Conservation (phyloP, 2,797 vertebrate genomes). For the Lepilemur ruficaudatus region DNA sequence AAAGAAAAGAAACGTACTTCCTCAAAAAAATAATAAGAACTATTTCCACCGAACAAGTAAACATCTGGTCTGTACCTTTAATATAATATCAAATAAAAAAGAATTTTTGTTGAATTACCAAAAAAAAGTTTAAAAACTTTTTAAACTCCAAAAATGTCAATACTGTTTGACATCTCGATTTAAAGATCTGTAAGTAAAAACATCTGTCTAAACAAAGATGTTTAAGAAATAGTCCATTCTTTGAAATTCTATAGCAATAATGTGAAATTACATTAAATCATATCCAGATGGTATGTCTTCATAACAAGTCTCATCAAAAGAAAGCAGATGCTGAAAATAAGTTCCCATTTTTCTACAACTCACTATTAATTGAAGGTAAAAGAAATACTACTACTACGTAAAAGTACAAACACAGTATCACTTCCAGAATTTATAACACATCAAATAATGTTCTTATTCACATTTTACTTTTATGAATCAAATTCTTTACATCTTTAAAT, state of each 20-base stretch:
- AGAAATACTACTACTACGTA: not conserved
- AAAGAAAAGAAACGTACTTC: not conserved
- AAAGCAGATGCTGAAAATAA: constrained; percentile 63
- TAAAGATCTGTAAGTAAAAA: constrained; percentile 58
- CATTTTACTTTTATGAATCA: constrained; percentile 11
- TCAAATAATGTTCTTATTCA: constrained; percentile 11
- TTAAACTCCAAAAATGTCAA: constrained; percentile 46
- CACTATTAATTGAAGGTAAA: constrained; percentile 24
- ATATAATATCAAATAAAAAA: not conserved
- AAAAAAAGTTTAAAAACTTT: not conserved
- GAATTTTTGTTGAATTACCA: not conserved
- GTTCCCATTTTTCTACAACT: constrained; percentile 52
- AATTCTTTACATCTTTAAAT: not conserved
- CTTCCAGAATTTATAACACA: constrained; percentile 20
- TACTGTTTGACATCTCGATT: constrained; percentile 46
- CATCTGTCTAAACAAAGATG: constrained; percentile 65
- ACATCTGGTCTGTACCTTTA: not conserved
- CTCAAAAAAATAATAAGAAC: not conserved
- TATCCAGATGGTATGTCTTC: constrained; percentile 70
- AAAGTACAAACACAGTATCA: not conserved
- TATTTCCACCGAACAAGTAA: constrained; percentile 9
- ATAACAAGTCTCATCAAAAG: constrained; percentile 68
- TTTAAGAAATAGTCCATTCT: constrained; percentile 61
- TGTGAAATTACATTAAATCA: constrained; percentile 66
- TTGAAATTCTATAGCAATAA: constrained; percentile 65